Base-by-base conservation (phyloP, 2,888 invertebrate genomes). In the Epistrophe eligans region DNA sequence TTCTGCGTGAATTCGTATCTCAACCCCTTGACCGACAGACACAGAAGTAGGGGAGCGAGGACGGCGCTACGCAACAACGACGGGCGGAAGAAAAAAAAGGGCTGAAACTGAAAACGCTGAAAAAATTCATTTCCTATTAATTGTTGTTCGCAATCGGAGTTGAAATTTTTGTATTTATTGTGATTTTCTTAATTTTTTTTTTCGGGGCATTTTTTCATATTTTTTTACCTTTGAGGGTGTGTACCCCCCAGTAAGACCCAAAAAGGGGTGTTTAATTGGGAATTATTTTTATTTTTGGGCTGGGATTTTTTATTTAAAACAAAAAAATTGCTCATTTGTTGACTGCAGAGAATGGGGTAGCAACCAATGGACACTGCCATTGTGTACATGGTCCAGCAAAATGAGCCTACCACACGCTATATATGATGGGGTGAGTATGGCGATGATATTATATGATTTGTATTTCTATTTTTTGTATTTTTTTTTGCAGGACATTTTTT, bases 11-110 rank as follows among this genome's bases (percentile, higher is more conserved):
- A 87, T 87, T 85, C 83, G 79, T 87, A 79, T 87, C 82, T 87
- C 87, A 87, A 87, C 87, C 87, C 87, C 83, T 87, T 87, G 87
- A 87, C 87, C 87, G 87, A 87, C 79, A 87, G 87, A 87, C 76
- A 74, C 70, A 70, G 57, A 45, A 60, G 55, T 28, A 32, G 28
- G 43, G 40, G 40, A 28, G 32, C 70, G 13, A 2, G 50, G 72
- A 17, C 32, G 62, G 10, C 60, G 73, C 60, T 60, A 40, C n/a
- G 62, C 17, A 17, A 52, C 67, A 35, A 50, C 8, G 24, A 24
- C 5, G n/a, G 57, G 10, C 24, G 48, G 48, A 17, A 0, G 17
- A 17, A 17, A 17, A 0, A 9, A 17, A 35, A 52, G 62, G 50
- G 35, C 17, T 62, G 32, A n/a, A n/a, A n/a, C n/a, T n/a, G 50